Evolutionary conservation across 2,113 vertebrate species (phyloP).

Genomic region (Cyprinodon tularosa): DNA sequence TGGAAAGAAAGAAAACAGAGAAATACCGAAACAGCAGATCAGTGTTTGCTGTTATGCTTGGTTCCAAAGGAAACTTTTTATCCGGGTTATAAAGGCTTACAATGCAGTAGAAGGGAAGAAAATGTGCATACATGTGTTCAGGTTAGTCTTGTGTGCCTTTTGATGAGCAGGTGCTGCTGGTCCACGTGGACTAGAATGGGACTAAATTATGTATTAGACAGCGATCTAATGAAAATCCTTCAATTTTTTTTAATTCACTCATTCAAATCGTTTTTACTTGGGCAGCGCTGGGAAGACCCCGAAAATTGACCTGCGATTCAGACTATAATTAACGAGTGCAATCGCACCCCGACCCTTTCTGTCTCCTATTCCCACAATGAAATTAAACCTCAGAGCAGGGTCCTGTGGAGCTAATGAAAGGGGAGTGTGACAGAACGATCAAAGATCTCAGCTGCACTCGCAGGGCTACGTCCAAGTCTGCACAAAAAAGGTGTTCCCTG

Average conservation of each 20-base stretch:
- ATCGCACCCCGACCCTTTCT: slow-evolving; percentile 57
- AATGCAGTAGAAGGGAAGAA: slow-evolving; percentile 46
- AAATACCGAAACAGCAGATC: slow-evolving; percentile 24
- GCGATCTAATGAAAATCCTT: slow-evolving; percentile 76
- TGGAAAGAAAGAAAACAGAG: slow-evolving; percentile 38
- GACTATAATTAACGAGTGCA: slow-evolving; percentile 75
- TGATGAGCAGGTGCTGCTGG: slow-evolving; percentile 32
- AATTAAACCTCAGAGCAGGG: slow-evolving; percentile 67
- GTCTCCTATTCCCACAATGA: slow-evolving; percentile 69
- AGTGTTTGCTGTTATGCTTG: slow-evolving; percentile 51
- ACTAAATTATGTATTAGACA: slow-evolving; percentile 79
- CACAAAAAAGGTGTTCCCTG: neutral
- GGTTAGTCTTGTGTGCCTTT: slow-evolving; percentile 8
- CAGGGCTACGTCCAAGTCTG: slow-evolving; percentile 6
- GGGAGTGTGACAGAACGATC: slow-evolving; percentile 49
- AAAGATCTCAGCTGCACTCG: slow-evolving; percentile 30
- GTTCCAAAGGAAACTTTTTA: slow-evolving; percentile 77
- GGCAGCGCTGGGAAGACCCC: slow-evolving; percentile 63
- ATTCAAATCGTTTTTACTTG: slow-evolving; percentile 65
- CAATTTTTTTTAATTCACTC: slow-evolving; percentile 65
- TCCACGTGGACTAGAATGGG: slow-evolving; percentile 64
- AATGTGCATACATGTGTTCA: slow-evolving; percentile 12
- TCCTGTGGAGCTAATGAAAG: slow-evolving; percentile 66
- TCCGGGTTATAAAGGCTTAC: slow-evolving; percentile 77
- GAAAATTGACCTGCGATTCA: slow-evolving; percentile 76